Conservation (phyloP, 2,113 vertebrate species). For the Brienomyrus brachyistius region DNA sequence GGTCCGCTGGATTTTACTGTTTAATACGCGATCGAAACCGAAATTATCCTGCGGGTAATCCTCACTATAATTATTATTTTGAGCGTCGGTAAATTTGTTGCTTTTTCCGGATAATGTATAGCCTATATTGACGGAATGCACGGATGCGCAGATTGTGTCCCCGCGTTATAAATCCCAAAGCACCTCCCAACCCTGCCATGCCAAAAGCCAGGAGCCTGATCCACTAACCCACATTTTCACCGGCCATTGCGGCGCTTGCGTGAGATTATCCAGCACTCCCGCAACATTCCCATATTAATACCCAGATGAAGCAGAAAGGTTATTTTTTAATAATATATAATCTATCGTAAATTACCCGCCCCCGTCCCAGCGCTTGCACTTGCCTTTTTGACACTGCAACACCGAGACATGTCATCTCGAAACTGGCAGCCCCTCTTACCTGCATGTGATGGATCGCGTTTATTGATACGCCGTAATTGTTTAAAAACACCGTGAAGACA, state of each 20-base stretch:
- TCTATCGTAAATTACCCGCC: background rate
- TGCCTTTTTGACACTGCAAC: background rate
- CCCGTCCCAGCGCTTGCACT: background rate
- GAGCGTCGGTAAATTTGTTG: background rate
- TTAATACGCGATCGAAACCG: background rate
- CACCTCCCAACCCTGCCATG: background rate
- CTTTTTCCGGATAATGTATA: background rate
- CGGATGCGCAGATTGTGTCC: background rate
- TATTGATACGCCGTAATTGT: background rate
- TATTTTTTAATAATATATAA: background rate
- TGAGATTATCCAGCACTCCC: background rate
- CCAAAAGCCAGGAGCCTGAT: slow-evolving; percentile 19
- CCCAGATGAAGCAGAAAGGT: background rate
- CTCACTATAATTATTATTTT: background rate
- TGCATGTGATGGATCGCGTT: slow-evolving; percentile 3
- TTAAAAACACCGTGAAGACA: background rate
- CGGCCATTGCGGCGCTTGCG: slow-evolving; percentile 3
- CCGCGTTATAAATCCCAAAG: slow-evolving; percentile 4
- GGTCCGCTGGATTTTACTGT: background rate
- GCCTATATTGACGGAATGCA: background rate
- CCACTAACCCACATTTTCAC: slow-evolving; percentile 49
- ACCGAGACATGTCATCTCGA: background rate
- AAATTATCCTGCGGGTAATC: background rate
- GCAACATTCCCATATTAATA: background rate
- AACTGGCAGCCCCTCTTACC: background rate